A percentile compares a stretch with the other conserved stretches of the same genome.
These are phyloP conservation scores for Neelides folsomi DNA, from an alignment of 2,888 invertebrate genomes.

Conservation along the genomic window DNA sequence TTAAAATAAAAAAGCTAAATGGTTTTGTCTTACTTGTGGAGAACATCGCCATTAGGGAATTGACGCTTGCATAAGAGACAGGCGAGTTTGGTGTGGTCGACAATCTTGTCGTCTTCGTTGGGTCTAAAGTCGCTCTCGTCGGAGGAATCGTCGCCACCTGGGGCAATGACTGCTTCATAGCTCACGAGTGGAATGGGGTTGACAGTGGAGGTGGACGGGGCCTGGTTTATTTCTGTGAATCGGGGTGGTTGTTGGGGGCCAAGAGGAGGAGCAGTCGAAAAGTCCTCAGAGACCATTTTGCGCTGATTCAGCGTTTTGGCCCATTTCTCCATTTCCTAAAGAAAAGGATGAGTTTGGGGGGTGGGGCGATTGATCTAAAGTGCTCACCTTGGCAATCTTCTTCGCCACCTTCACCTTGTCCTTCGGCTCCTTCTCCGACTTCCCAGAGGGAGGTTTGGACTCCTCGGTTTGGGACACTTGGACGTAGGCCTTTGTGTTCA, in stretches of 20 bases:
- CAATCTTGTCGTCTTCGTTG: slow-evolving; percentile 35
- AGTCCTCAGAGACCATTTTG: slow-evolving; percentile 32
- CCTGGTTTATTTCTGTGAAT: no score
- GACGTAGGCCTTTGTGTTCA: slow-evolving; percentile 39
- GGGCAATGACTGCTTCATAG: background rate
- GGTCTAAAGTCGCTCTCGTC: no score
- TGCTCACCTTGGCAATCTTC: slow-evolving; percentile 72
- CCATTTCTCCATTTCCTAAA: slow-evolving; percentile 58
- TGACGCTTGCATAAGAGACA: slow-evolving; percentile 91
- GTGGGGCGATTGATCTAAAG: background rate
- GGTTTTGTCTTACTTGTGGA: slow-evolving; percentile 44
- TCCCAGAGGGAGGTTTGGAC: slow-evolving; percentile 1
- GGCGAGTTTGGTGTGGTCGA: slow-evolving; percentile 79
- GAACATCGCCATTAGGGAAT: slow-evolving; percentile 75
- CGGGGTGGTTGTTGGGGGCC: background rate
- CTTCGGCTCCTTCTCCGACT: slow-evolving; percentile 34
- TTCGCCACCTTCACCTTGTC: slow-evolving; percentile 95
- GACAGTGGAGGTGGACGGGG: slow-evolving; percentile 7
- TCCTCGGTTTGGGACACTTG: slow-evolving; percentile 32
- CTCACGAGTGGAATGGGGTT: background rate
- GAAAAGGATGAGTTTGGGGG: background rate
- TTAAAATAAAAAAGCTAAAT: background rate
- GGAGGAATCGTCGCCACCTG: slow-evolving; percentile 9
- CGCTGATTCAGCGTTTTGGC: slow-evolving; percentile 59
- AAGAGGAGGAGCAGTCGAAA: background rate